Conservation (phyloP, 2,888 invertebrate genomes). For the Rhagonycha lutea region DNA sequence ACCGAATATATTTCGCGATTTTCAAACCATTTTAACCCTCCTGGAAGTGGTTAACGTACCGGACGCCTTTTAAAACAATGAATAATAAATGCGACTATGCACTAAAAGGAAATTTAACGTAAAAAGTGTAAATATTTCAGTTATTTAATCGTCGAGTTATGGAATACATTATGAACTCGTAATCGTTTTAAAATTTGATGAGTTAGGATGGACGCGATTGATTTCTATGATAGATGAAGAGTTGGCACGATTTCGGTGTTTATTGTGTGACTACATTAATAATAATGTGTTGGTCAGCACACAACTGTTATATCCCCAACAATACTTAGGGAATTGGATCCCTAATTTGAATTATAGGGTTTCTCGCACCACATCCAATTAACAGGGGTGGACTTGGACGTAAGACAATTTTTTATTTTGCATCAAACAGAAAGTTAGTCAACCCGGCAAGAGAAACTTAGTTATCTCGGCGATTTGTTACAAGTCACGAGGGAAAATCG, state of each 20-base stretch:
- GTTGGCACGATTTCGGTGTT: conserved; percentile 10
- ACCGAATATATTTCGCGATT: not conserved
- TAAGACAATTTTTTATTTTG: too few relatives aligned
- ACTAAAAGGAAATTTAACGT: not conserved
- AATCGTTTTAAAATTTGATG: not conserved
- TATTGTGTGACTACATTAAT: conserved; percentile 34
- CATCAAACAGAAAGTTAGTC: too few relatives aligned
- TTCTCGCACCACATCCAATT: not conserved
- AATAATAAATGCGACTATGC: not conserved
- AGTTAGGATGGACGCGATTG: not conserved
- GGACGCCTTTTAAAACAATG: not conserved
- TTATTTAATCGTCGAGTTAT: not conserved
- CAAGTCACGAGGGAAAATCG: too few relatives aligned
- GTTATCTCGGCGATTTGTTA: too few relatives aligned
- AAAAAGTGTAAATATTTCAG: not conserved
- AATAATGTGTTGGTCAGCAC: conserved; percentile 32
- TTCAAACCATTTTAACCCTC: not conserved
- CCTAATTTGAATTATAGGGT: conserved; percentile 19
- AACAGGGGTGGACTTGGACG: too few relatives aligned
- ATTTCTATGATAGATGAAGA: not conserved
- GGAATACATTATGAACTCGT: not conserved
- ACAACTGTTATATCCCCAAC: conserved; percentile 26
- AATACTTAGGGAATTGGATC: conserved; percentile 33
- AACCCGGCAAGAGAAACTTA: too few relatives aligned
- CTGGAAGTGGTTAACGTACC: not conserved